Base-by-base conservation (phyloP, 2,888 invertebrate species). In the Cylloceria caligata region DNA sequence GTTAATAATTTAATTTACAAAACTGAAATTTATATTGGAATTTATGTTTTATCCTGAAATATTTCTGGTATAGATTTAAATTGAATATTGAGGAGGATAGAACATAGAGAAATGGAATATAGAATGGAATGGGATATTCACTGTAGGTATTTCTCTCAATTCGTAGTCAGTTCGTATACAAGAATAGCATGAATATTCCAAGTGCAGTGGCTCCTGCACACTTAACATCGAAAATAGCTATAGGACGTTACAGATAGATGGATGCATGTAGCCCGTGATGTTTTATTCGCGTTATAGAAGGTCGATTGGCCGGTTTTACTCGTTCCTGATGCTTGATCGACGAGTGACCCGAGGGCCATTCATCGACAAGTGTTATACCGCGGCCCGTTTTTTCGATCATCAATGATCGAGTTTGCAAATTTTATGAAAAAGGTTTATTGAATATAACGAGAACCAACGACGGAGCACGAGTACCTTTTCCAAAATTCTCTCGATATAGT, bases 311-410 rank as follows among this genome's bases (percentile, higher is more conserved):
- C 42, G 39, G 57, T 55, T 60, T 60, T 60, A 34, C 30, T 60
- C 60, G 34, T 60, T 34, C 36, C 34, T 19, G n/a, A n/a, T n/a
- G 60, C 34, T 57, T 42, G 27, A 27, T 24, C 69, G 57, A 71
- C 69, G 27, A 71, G 47, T 71, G 13, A 71, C 57, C 42, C 42
- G 16, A 55, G 64, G 27, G 49, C 57, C 39, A 57, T 71, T 57
- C 42, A 19, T 71, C 57, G 39, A 24, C 42, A 55, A 42, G 30
- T 27, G 69, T 27, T 16, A 30, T 5, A 34, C 27, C 27, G 30
- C 57, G 11, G 24, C 3, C 16, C 39, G 16, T 16, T 57, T 30
- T 27, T 42, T 71, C 69, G 42, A 55, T 69, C 36, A 16, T 55
- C 55, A 21, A 57, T 27, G 24, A 55, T 55, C 69, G 49, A 47